These are phyloP conservation scores for Lasioglossum baleicum DNA, from an alignment of 1,140 invertebrate genomes.

Conservation along the genomic window DNA sequence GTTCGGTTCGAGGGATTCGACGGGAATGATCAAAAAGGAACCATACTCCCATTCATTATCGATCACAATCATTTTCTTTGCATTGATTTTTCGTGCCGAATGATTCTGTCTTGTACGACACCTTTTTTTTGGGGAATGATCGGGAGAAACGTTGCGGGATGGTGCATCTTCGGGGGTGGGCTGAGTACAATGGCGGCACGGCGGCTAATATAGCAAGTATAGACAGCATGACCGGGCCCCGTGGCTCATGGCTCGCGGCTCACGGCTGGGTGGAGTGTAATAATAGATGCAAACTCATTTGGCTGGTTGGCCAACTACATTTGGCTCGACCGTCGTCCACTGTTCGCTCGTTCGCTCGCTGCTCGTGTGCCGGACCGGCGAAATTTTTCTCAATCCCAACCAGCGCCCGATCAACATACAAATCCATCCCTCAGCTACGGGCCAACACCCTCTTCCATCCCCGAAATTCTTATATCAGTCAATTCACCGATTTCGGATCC, in stretches of 20 bases:
- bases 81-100: too few species aligned
- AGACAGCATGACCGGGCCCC: slow-evolving; percentile 38
- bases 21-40: not conserved
- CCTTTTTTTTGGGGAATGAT: too few species aligned
- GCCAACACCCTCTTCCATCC: not conserved
- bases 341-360: slow-evolving; percentile 54
- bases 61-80: too few species aligned
- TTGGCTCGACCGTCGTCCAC: slow-evolving; percentile 72
- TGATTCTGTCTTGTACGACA: too few species aligned
- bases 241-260: slow-evolving; percentile 56
- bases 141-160: too few species aligned
- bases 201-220: slow-evolving; percentile 24
- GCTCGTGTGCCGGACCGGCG: slow-evolving; percentile 52
- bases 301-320: slow-evolving; percentile 75
- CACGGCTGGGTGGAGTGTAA: slow-evolving; percentile 73
- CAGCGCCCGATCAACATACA: slow-evolving; percentile 58
- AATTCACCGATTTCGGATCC: too few species aligned
- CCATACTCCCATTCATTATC: too few species aligned
- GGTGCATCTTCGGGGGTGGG: too few species aligned
- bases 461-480: too few species aligned
- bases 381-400: slow-evolving; percentile 64
- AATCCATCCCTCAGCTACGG: not conserved
- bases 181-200: not conserved
- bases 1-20: slow-evolving; percentile 24
- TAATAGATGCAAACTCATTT: slow-evolving; percentile 77